Base-by-base conservation (phyloP, 2,113 vertebrate genomes). In the Phyllopteryx taeniolatus region DNA sequence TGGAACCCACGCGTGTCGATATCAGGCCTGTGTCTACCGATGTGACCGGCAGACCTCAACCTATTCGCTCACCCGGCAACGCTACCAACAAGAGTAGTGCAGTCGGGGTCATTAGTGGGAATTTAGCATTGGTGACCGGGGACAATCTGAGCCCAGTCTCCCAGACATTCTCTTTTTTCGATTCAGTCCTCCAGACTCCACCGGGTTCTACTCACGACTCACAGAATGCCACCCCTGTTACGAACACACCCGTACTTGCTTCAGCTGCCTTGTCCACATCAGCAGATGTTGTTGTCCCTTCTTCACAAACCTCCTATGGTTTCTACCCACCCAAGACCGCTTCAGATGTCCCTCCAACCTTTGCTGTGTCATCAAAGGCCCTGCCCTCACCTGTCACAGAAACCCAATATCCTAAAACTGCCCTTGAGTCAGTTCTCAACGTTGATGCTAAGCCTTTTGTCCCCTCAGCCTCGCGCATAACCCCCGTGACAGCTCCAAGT, bases 161-260 rank as follows among this genome's bases (percentile, higher is more conserved):
- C 42, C 90, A 91, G 81, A 90, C 89, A 27, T 91, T 92, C 77
- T 91, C 90, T 62, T 92, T 92, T 73, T 86, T 92, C 8, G 91
- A 92, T 82, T 91, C 91, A 43, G 88, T 91, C 67, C 91, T 92
- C 14, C 91, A 89, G 84, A 89, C 88, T 61, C 81, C 90, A 67
- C 87, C 84, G n/a, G 82, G 80, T 72, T 81, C 81, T 49, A 85
- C 85, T 42, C 85, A 84, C 12, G 82, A 84, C 63, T 85, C 86
- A 27, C 87, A 90, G 83, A 86, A 81, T 71, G 69, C 80, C 62
- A 86, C 82, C 74, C 85, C 88, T 1, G 27, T 89, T 74, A 88
- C 79, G 62, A 83, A 80, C 84, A 86, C 86, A 33, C 81, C 87
- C 3, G 72, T 75, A n/a, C 73, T 79, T 12, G 78, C 64, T 8